A percentile compares a stretch with the other conserved stretches of the same genome.
phyloP scores from a whole-genome alignment of 2,797 vertebrate species.

The Cichlasoma orientale region DNA sequence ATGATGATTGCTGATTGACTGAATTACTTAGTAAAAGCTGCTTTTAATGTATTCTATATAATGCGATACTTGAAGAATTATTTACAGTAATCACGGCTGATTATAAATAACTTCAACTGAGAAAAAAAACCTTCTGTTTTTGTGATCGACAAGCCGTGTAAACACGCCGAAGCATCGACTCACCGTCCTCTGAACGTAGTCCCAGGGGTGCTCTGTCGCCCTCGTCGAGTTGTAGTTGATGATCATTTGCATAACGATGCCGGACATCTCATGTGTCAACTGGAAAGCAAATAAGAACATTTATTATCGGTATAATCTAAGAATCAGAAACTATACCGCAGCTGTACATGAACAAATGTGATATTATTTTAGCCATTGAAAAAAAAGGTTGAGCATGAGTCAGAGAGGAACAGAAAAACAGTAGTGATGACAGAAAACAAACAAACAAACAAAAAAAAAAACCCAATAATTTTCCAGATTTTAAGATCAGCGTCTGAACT shows the following conservation, averaged over 20 bases:
- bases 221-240: conserved; percentile 79
- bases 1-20: not conserved
- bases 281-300: conserved; percentile 52
- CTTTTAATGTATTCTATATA: not conserved
- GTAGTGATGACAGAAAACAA: not conserved
- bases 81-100: not conserved
- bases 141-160: fast-evolving
- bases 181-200: conserved; percentile 91
- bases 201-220: conserved; percentile 86
- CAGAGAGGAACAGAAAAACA: not conserved
- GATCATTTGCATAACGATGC: conserved; percentile 80
- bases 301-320: not conserved
- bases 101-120: not conserved
- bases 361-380: not conserved
- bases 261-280: conserved; percentile 87
- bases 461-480: not conserved
- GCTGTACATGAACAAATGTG: not conserved
- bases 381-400: not conserved
- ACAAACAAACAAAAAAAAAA: not conserved
- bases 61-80: not conserved
- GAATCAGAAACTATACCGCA: not conserved
- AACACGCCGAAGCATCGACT: conserved; percentile 45
- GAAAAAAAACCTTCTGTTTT: not conserved
- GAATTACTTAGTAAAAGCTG: not conserved
- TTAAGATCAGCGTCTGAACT: conserved; percentile 9